These are phyloP conservation scores for Mormoops blainvillei DNA, from an alignment of 2,113 vertebrate species.

Conservation along the genomic window DNA sequence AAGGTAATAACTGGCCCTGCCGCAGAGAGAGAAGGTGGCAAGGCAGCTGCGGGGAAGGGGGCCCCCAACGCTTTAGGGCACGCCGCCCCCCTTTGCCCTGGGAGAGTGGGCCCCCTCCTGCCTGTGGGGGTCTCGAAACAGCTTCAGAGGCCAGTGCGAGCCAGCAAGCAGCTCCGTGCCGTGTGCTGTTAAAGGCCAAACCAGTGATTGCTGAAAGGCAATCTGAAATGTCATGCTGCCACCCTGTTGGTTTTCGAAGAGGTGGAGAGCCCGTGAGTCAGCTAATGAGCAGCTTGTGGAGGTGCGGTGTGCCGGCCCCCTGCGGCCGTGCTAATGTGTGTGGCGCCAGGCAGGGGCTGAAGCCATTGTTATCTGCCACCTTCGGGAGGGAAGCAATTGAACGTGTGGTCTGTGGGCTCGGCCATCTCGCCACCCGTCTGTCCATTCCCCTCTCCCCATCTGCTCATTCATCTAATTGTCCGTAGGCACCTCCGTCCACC, in stretches of 20 bases:
- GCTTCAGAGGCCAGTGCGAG: background rate
- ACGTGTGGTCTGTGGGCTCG: background rate
- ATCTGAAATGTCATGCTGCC: background rate
- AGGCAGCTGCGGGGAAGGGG: background rate
- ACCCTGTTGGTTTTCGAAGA: background rate
- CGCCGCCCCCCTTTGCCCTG: rapidly evolving
- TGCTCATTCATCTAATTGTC: background rate
- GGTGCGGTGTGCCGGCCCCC: background rate
- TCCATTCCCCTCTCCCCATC: background rate
- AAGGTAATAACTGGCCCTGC: slow-evolving; percentile 45
- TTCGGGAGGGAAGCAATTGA: background rate
- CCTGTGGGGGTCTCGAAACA: background rate
- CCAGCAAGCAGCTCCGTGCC: background rate
- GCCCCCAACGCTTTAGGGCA: background rate
- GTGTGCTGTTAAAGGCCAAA: background rate
- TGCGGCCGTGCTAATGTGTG: rapidly evolving
- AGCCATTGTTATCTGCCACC: background rate
- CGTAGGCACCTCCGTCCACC: background rate
- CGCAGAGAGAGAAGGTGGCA: background rate
- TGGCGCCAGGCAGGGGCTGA: background rate
- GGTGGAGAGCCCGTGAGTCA: background rate
- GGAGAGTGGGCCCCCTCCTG: background rate
- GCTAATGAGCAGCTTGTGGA: background rate
- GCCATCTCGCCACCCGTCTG: background rate
- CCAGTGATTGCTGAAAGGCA: background rate